Conservation (phyloP, 2,888 invertebrate species). For the Oegoconia quadripuncta region DNA sequence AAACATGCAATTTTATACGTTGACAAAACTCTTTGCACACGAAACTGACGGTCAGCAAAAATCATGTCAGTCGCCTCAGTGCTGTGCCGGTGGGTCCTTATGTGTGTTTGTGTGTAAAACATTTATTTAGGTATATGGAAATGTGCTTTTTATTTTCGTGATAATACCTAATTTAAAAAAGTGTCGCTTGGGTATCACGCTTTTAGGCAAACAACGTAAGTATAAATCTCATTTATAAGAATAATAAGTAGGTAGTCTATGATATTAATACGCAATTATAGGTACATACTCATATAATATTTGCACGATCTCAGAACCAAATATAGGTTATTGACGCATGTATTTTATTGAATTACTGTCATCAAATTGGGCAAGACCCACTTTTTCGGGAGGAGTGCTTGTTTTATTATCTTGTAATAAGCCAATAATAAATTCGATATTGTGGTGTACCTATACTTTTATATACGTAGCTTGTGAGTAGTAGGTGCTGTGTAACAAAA, state of each 20-base stretch:
- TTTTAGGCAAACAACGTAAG: too few species aligned
- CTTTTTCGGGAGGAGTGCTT: slow-evolving; percentile 16
- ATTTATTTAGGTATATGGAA: too few species aligned
- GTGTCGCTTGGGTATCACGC: too few species aligned
- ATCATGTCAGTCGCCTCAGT: slow-evolving; percentile 30
- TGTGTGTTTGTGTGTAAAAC: not conserved
- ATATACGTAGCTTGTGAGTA: too few species aligned
- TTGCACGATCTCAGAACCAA: not conserved
- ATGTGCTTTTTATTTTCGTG: too few species aligned
- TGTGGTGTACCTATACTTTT: too few species aligned
- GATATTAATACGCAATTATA: not conserved
- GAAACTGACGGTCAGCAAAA: slow-evolving; percentile 43
- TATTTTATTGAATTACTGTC: slow-evolving; percentile 18
- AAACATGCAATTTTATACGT: slow-evolving; percentile 19
- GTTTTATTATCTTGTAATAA: slow-evolving; percentile 23
- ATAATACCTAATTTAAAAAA: too few species aligned
- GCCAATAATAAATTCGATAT: slow-evolving; percentile 4
- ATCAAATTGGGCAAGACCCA: slow-evolving; percentile 17
- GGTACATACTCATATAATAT: not conserved
- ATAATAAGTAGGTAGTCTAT: too few species aligned
- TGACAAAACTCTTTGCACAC: slow-evolving; percentile 30
- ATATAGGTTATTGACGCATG: not conserved
- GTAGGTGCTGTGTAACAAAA: too few species aligned
- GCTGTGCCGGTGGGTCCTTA: slow-evolving; percentile 24
- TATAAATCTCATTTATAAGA: too few species aligned